A percentile compares a stretch with the other conserved stretches of the same genome.
Evolutionary conservation across 2,888 invertebrate genomes (phyloP).

Genomic region (Sphaeridia pumilis): DNA sequence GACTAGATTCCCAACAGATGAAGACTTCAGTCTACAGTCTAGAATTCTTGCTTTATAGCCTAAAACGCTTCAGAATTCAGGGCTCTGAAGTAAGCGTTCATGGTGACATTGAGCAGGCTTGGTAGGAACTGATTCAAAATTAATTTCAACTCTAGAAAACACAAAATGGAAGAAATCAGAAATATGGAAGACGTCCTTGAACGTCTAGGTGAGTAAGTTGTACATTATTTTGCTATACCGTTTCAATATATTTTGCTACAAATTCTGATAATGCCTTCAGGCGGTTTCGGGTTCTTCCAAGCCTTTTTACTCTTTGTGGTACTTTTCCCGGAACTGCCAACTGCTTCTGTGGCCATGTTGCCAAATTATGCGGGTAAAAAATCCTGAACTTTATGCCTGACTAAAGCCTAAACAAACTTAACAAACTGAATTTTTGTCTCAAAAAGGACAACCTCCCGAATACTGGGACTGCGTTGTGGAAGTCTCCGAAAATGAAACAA

Average conservation of each 20-base stretch:
- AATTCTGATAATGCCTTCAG: no score
- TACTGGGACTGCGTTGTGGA: not conserved
- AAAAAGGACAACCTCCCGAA: not conserved
- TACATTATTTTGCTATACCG: no score
- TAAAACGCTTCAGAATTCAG: no score
- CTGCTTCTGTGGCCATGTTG: conserved; percentile 16
- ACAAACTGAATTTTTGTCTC: not conserved
- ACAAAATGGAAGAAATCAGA: no score
- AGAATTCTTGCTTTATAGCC: no score
- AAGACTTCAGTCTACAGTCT: no score
- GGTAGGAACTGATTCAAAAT: no score
- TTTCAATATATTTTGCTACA: no score
- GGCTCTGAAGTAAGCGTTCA: no score
- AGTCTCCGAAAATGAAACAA: not conserved
- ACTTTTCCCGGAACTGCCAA: conserved; percentile 18
- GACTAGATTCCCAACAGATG: no score
- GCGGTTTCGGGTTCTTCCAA: conserved; percentile 23
- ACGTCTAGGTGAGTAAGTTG: not conserved
- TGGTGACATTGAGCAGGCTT: no score
- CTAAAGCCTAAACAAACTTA: not conserved
- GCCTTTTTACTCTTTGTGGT: conserved; percentile 14
- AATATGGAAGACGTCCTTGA: not conserved
- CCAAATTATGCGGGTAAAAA: conserved; percentile 18
- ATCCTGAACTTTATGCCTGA: not conserved
- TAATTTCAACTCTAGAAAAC: no score